Conservation (phyloP, 1,140 invertebrate species). For the Berghia stephanieae region DNA sequence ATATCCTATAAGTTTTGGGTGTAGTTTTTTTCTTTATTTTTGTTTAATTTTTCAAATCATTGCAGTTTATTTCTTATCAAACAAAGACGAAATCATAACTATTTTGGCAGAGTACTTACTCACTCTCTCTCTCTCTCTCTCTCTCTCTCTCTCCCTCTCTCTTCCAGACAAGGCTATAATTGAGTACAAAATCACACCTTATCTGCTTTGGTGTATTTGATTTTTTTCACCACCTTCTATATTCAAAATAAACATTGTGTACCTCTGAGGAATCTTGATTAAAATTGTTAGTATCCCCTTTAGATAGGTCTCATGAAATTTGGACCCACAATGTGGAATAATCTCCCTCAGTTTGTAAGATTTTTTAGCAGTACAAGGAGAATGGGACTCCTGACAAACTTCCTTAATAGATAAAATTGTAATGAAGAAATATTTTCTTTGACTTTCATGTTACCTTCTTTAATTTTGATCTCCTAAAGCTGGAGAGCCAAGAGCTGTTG, state of each 20-base stretch:
- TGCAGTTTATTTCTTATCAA: no score
- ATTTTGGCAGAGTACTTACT: neutral
- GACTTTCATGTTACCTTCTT: neutral
- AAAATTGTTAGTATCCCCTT: neutral
- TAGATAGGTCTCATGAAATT: conserved; percentile 34
- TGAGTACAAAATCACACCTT: neutral
- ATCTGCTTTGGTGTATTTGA: neutral
- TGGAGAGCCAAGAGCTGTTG: conserved; percentile 11
- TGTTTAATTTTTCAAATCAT: no score
- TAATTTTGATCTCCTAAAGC: neutral
- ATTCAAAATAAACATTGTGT: neutral
- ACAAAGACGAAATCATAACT: neutral
- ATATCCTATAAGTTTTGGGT: no score
- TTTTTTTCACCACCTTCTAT: no score
- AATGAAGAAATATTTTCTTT: neutral
- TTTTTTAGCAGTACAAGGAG: conserved; percentile 29
- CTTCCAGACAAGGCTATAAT: no score
- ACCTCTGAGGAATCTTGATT: neutral
- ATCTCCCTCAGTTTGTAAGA: no score
- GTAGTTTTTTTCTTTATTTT: no score
- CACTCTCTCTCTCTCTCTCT: neutral
- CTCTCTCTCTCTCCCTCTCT: neutral
- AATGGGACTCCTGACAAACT: neutral
- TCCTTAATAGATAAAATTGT: neutral
- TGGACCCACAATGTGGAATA: no score